Conservation (phyloP, 2,113 vertebrate genomes). For the Orcinus orca region DNA sequence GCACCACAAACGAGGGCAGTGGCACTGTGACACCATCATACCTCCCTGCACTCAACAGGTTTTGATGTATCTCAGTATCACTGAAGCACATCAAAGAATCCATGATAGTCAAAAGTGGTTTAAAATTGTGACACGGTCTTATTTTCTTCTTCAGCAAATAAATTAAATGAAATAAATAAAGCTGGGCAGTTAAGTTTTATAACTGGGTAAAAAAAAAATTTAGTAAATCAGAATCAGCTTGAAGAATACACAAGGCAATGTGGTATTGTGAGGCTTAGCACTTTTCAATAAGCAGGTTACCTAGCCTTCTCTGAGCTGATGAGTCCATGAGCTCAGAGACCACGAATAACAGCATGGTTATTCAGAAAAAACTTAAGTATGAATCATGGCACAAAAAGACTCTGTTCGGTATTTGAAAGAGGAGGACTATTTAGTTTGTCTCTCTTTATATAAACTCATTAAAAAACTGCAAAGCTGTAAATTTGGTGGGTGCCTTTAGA, state of each 20-base stretch:
- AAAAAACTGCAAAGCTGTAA: not conserved
- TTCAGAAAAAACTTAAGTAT: not conserved
- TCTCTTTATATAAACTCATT: not conserved
- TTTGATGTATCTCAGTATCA: not conserved
- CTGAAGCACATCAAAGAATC: slow-evolving; percentile 18
- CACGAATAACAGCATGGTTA: not conserved
- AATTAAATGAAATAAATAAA: slow-evolving; percentile 11
- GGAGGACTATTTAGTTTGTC: not conserved
- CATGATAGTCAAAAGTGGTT: not conserved
- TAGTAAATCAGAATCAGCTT: not conserved
- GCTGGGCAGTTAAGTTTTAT: not conserved
- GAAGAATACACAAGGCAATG: not conserved
- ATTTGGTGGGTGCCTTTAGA: slow-evolving; percentile 8
- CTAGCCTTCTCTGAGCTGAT: not conserved
- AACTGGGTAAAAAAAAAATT: not conserved
- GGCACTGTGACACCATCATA: not conserved
- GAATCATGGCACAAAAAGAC: not conserved
- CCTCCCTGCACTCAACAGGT: not conserved
- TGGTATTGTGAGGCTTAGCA: not conserved
- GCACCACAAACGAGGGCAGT: not conserved
- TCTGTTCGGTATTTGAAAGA: not conserved
- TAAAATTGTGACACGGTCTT: not conserved
- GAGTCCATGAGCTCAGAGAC: not conserved
- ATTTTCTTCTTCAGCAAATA: slow-evolving; percentile 6
- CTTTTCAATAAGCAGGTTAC: not conserved